Conservation (phyloP, 2,888 invertebrate species). For the Hedya salicella region DNA sequence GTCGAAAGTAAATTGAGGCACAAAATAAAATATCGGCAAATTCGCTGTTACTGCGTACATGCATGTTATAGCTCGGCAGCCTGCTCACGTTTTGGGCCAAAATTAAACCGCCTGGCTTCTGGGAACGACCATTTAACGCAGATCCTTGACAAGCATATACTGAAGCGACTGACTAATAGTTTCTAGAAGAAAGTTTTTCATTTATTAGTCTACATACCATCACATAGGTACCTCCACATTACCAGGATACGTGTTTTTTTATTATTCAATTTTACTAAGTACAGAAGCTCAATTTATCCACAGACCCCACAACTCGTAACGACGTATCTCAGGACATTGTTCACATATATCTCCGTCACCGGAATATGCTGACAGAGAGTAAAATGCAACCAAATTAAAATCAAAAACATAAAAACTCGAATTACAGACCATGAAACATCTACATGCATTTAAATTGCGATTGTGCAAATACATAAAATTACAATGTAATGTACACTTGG, state of each 20-base stretch:
- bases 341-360: conserved; percentile 28
- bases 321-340: conserved; percentile 3
- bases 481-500: conserved; percentile 66
- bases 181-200: neutral
- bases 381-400: conserved; percentile 61
- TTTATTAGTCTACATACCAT: neutral
- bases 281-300: neutral
- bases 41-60: conserved; percentile 48
- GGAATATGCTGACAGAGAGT: conserved; percentile 49
- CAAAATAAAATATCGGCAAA: conserved; percentile 78
- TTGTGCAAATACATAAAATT: conserved; percentile 55
- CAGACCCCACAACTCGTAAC: conserved; percentile 22
- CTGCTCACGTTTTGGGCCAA: conserved; percentile 56
- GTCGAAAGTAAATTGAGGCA: conserved; percentile 73
- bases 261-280: no score
- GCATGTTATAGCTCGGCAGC: conserved; percentile 42
- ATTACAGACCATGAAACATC: conserved; percentile 50
- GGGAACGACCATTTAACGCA: conserved; percentile 22
- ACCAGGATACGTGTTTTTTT: no score
- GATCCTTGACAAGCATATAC: neutral
- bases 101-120: conserved; percentile 60
- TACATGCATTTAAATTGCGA: conserved; percentile 53
- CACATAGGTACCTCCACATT: no score
- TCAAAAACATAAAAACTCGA: conserved; percentile 55
- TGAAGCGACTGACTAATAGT: neutral